Base-by-base conservation (phyloP, 30 jellyfish, hydroid and myxozoan species). In the Cassiopea andromeda region DNA sequence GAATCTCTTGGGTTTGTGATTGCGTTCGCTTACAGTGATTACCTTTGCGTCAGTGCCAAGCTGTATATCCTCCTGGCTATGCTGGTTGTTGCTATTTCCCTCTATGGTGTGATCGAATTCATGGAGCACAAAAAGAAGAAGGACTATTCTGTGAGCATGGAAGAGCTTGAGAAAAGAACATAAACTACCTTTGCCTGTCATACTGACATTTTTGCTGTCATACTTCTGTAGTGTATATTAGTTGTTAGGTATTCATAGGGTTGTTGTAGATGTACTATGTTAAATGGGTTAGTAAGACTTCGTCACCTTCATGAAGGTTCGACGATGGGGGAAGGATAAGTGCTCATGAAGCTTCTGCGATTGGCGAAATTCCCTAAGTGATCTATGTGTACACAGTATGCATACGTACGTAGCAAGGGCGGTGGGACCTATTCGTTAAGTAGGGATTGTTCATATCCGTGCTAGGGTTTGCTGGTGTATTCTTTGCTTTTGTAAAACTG, bases 1-100 rank as follows among this genome's bases (percentile, higher is more conserved):
- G 97, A 94, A 69, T 86, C 97, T 14, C 89, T 94, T 46, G 98
- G 98, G 8, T 94, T 94, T 78, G 96, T 91, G 79, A 50, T 94
- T 16, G 92, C 98, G 17, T 94, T 94, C 47, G 98, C 97, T 1
- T 92, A 90, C 84, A 94, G 93, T 72, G 50, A 91, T 68, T 48
- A 19, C 77, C 48, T 94, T 1, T 94, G 98, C 75, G 94, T 89
- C 71, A 46, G 87, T 45, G 84, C 87, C 60, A 94, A 94, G 74
- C 85, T 94, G 38, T 86, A 89, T 77, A 90, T 94, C 60, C 84
- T 94, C 78, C 75, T 94, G 43, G 89, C 69, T 13, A 72, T 86
- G 17, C 89, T 92, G 46, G 44, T 79, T 5, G 44, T 86, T 50
- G 94, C 92, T 1, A 82, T 92, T 69, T 44, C 88, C 61, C 64